Percentiles rank a stretch among this genome's conserved stretches.
Conservation (phyloP, 1,140 invertebrate genomes). For the Penaeus vannamei region DNA sequence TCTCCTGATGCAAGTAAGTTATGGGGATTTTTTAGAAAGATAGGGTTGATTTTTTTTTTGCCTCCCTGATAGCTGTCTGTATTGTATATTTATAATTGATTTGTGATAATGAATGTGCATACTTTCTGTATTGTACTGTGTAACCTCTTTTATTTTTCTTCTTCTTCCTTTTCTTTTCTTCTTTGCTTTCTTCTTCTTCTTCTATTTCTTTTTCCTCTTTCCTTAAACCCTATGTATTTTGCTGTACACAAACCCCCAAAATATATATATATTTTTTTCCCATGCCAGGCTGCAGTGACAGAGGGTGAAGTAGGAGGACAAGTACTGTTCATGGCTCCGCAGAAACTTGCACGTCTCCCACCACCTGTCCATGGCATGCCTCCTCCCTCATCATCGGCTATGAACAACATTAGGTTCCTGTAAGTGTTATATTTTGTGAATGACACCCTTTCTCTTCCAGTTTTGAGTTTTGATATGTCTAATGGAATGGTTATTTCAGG, state of each 20-base stretch:
- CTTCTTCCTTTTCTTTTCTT: too few relatives aligned
- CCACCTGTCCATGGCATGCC: constrained; percentile 47
- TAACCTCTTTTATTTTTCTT: too few relatives aligned
- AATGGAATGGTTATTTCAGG: not conserved
- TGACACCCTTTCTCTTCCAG: too few relatives aligned
- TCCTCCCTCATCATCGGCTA: not conserved
- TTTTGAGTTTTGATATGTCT: too few relatives aligned
- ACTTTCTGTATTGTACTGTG: too few relatives aligned
- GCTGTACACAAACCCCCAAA: too few relatives aligned
- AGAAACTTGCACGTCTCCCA: constrained; percentile 23
- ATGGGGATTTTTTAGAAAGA: not conserved
- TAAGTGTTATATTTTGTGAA: not conserved
- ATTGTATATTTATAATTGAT: not conserved
- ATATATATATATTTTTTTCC: too few relatives aligned
- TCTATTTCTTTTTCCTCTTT: too few relatives aligned
- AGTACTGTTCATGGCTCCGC: constrained; percentile 42
- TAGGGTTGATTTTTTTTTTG: not conserved
- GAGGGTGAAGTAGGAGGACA: constrained; percentile 28
- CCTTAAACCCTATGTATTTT: too few relatives aligned
- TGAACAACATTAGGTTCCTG: constrained; percentile 45
- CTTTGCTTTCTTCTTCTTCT: too few relatives aligned
- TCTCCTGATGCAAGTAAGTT: constrained; percentile 41
- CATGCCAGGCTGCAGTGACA: constrained; percentile 36
- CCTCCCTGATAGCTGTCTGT: not conserved
- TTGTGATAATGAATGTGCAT: not conserved